A percentile compares a stretch with the other conserved stretches of the same genome.
Conservation (phyloP, 1,140 invertebrate species). For the Drosophila serrata region DNA sequence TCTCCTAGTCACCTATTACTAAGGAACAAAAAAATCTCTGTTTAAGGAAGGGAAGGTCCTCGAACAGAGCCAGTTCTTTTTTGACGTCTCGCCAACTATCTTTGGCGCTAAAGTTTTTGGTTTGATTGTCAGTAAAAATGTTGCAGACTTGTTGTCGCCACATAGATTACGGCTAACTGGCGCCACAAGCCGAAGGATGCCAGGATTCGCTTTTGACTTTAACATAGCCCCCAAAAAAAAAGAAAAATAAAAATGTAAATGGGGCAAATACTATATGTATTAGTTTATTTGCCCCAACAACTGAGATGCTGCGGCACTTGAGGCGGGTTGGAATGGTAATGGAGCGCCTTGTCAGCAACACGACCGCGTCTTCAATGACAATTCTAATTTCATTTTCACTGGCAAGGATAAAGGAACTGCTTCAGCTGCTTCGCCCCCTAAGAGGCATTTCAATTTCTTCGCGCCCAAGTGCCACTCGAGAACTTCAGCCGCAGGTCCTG, state of each 20-base stretch:
- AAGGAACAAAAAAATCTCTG: neutral
- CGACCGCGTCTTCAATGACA: slow-evolving; percentile 61
- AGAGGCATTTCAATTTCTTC: slow-evolving; percentile 78
- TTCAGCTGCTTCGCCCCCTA: slow-evolving; percentile 35
- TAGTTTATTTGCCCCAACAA: slow-evolving; percentile 59
- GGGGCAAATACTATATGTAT: slow-evolving; percentile 39
- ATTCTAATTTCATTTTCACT: slow-evolving; percentile 82
- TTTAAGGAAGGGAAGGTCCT: neutral
- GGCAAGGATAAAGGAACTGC: slow-evolving; percentile 48
- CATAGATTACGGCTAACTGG: slow-evolving; percentile 78
- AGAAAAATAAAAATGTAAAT: slow-evolving; percentile 51
- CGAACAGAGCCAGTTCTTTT: slow-evolving; percentile 4
- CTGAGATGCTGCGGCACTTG: slow-evolving; percentile 24
- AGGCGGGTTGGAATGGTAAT: neutral
- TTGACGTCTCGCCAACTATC: slow-evolving; percentile 45
- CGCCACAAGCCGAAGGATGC: slow-evolving; percentile 56
- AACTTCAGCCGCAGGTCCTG: slow-evolving; percentile 64
- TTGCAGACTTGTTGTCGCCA: slow-evolving; percentile 77
- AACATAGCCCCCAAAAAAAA: slow-evolving; percentile 56
- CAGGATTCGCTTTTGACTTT: slow-evolving; percentile 44
- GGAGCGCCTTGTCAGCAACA: slow-evolving; percentile 63
- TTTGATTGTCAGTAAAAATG: slow-evolving; percentile 80
- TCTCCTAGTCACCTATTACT: neutral
- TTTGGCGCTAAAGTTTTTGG: slow-evolving; percentile 54
- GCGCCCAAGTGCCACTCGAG: slow-evolving; percentile 69